Base-by-base conservation (phyloP, 2,113 vertebrate genomes). In the Aegithalos caudatus region DNA sequence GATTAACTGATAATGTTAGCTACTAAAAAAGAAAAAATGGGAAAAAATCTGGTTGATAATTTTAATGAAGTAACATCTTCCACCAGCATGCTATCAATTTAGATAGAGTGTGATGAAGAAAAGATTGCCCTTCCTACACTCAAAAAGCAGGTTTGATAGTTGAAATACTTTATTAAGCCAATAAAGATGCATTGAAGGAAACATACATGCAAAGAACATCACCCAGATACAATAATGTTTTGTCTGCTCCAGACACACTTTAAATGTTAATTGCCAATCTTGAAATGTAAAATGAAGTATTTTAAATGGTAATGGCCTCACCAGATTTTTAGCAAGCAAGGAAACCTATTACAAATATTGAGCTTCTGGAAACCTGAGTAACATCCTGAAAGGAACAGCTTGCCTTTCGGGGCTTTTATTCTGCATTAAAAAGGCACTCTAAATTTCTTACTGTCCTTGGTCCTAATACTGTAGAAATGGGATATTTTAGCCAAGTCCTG, bases 141-240 rank as follows among this genome's bases (percentile, higher is more conserved):
- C 29, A 60, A 92, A 95, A 94, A 84, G 9, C 4, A 40, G 25
- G 93, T 96, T 90, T 53, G 60, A 24, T 78, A 47, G 37, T 72
- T 81, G 73, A 88, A 92, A 95, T 90, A 56, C 17, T 73, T 81
- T 57, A 91, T 96, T 95, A 94, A 95, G 42, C 42, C 67, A 69
- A 93, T 69, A 95, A 92, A 53, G 18, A 58, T 89, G 48, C 38
- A 80, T 2, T 54, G 67, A 87, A 92, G 51, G 69, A 88, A 97
- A 94, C 24, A 69, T 42, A 74, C 20, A 83, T 10, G 44, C 58
- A 88, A 94, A 57, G 50, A 88, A 87, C 50, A 88, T 64, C 72
- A 17, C 42, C 76, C 89, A 95, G 73, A 91, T 19, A 90, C n/a
- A 81, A 51, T n/a, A 78, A 56, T 12, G 13, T 33, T 91, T 92